These are phyloP conservation scores for Sceliomorpha sp. DNA, from an alignment of 2,888 invertebrate species.

Conservation along the genomic window DNA sequence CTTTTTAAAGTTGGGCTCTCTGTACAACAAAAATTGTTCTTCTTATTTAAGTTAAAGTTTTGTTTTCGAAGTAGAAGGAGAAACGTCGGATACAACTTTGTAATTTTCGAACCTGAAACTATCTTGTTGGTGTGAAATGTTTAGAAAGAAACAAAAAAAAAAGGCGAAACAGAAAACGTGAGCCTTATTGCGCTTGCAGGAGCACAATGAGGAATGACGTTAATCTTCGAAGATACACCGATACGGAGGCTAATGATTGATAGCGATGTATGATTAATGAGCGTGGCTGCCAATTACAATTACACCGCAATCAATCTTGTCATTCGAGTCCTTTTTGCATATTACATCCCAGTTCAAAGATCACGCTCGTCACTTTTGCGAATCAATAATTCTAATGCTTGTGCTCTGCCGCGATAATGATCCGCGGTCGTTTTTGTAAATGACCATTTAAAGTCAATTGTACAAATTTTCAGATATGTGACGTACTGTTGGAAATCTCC, in stretches of 20 bases:
- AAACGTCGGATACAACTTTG: too few species aligned
- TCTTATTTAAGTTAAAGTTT: too few species aligned
- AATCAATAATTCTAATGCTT: slow-evolving; percentile 43
- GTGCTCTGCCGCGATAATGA: not conserved
- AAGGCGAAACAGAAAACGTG: too few species aligned
- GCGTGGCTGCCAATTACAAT: slow-evolving; percentile 52
- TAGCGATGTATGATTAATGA: slow-evolving; percentile 52
- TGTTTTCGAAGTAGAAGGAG: too few species aligned
- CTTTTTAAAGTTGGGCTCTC: too few species aligned
- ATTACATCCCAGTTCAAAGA: slow-evolving; percentile 28
- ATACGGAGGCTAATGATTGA: slow-evolving; percentile 47
- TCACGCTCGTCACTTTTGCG: slow-evolving; percentile 36
- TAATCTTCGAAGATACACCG: slow-evolving; percentile 25
- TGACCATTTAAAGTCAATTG: not conserved
- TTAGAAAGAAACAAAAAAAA: too few species aligned
- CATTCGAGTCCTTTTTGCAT: slow-evolving; percentile 23
- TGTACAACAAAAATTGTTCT: too few species aligned
- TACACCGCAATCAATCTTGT: slow-evolving; percentile 55
- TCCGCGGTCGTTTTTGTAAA: not conserved
- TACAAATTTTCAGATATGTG: too few species aligned
- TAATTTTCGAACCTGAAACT: too few species aligned
- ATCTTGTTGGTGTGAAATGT: too few species aligned
- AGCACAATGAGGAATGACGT: slow-evolving; percentile 18
- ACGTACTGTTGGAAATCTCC: too few species aligned
- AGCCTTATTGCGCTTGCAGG: slow-evolving; percentile 13